These are phyloP conservation scores for Protobothrops flavoviridis DNA, from an alignment of 2,113 vertebrate genomes.

Conservation along the genomic window DNA sequence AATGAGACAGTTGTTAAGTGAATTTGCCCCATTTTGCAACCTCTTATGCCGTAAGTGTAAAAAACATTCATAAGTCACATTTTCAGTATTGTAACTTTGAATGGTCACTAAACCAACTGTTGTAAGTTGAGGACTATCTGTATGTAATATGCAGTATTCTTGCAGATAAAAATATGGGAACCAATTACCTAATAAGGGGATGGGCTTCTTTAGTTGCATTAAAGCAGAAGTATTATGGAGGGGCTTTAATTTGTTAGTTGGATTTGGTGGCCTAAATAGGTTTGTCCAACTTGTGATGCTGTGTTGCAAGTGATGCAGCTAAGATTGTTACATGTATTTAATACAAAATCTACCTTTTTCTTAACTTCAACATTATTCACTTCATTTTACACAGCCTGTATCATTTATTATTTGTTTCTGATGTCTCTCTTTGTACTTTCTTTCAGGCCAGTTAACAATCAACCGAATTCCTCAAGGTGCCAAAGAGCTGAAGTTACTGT, in stretches of 20 bases:
- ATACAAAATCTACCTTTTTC: background rate
- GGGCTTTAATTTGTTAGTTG: background rate
- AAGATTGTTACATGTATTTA: background rate
- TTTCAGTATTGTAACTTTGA: background rate
- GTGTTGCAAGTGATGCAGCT: background rate
- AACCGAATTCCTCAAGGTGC: slow-evolving; percentile 63
- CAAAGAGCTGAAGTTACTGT: slow-evolving; percentile 70
- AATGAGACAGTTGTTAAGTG: too few relatives aligned
- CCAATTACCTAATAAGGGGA: background rate
- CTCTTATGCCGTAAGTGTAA: too few relatives aligned
- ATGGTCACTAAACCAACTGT: background rate
- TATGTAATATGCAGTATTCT: background rate
- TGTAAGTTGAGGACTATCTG: background rate
- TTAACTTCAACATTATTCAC: background rate
- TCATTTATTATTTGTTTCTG: slow-evolving; percentile 29
- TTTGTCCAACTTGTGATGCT: background rate
- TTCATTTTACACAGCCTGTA: background rate
- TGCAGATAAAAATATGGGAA: background rate
- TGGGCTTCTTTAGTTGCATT: background rate
- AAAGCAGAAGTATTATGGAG: background rate
- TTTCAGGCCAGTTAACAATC: slow-evolving; percentile 62
- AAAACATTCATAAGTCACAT: background rate
- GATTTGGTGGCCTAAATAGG: background rate
- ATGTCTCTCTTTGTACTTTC: slow-evolving; percentile 26
- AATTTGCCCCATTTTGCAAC: too few relatives aligned